Conservation (phyloP, 2,888 invertebrate species). For the Tipula confusa region DNA sequence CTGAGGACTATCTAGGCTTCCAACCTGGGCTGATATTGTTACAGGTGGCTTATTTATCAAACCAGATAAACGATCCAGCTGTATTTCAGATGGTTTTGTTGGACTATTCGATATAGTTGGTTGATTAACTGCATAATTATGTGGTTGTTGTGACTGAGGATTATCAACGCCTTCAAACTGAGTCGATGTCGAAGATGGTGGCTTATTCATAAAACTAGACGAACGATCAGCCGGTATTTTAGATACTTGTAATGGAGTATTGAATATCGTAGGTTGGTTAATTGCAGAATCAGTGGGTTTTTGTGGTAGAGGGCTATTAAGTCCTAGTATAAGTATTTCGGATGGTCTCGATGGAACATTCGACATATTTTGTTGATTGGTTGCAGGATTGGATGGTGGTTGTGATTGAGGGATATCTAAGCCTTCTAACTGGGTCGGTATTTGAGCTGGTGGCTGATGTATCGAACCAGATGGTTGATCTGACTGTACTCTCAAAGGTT, state of each 20-base stretch:
- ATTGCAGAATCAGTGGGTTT: not conserved
- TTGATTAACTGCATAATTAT: not conserved
- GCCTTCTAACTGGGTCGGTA: not conserved
- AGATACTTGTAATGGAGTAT: conserved; percentile 1
- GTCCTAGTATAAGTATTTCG: not conserved
- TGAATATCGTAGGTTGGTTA: not conserved
- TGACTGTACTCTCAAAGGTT: not conserved
- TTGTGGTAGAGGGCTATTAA: not conserved
- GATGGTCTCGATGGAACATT: not conserved
- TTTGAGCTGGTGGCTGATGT: too few relatives aligned
- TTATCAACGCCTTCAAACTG: too few relatives aligned
- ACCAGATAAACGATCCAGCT: too few relatives aligned
- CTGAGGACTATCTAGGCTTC: too few relatives aligned
- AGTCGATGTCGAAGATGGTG: too few relatives aligned
- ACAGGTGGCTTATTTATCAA: too few relatives aligned
- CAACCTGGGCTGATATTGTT: too few relatives aligned
- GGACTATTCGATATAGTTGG: not conserved
- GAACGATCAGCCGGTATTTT: conserved; percentile 31
- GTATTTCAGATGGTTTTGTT: not conserved
- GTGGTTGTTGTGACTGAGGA: not conserved
- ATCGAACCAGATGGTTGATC: too few relatives aligned
- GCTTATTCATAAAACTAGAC: too few relatives aligned
- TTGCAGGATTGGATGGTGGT: conserved; percentile 28
- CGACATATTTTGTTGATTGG: not conserved
- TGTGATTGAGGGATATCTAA: not conserved